Conservation (phyloP, 2,888 invertebrate genomes). For the Tanytarsus gracilentus region DNA sequence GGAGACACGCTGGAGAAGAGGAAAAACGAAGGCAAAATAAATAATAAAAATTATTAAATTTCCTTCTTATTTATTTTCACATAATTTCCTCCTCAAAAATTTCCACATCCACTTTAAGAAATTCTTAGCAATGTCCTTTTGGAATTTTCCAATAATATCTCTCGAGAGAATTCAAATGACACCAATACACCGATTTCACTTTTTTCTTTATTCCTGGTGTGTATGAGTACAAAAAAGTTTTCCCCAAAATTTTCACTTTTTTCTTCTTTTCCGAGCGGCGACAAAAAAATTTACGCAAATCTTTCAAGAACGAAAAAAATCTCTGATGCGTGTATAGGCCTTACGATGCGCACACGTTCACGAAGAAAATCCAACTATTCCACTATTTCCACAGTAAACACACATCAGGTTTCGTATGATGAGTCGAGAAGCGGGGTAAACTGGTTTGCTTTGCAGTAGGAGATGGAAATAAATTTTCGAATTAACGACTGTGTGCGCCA, state of each 20-base stretch:
- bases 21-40: conserved; percentile 11
- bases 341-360: conserved; percentile 40
- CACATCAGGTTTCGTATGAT: background rate
- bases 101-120: background rate
- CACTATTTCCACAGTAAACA: conserved; percentile 25
- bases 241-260: background rate
- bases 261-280: background rate
- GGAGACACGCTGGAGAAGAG: background rate
- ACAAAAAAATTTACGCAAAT: background rate
- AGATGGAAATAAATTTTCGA: conserved; percentile 24
- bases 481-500: conserved; percentile 11
- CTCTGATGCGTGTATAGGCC: conserved; percentile 33
- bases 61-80: background rate
- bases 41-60: conserved; percentile 13
- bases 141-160: conserved; percentile 1
- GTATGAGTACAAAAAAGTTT: background rate
- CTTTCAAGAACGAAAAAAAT: background rate
- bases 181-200: conserved; percentile 7
- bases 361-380: conserved; percentile 41
- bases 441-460: conserved; percentile 3
- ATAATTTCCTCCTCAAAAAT: background rate
- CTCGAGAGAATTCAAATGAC: background rate
- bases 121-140: background rate
- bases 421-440: conserved; percentile 9
- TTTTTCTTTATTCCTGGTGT: background rate